These are phyloP conservation scores for Xestia c-nigrum DNA, from an alignment of 2,888 invertebrate genomes.

Conservation along the genomic window DNA sequence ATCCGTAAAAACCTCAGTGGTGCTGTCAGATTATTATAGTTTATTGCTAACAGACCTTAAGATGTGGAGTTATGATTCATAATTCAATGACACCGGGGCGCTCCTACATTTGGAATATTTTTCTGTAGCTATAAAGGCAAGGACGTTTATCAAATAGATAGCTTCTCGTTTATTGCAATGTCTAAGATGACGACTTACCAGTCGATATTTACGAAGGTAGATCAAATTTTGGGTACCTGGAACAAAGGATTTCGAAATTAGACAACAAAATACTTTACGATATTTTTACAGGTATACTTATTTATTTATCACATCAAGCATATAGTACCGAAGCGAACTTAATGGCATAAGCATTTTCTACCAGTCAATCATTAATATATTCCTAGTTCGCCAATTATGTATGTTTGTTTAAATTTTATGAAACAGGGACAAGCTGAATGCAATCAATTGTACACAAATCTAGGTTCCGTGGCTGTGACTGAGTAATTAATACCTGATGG, in stretches of 20 bases:
- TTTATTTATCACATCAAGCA: too few relatives aligned
- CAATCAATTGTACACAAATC: neutral
- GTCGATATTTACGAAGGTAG: neutral
- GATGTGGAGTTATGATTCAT: constrained; percentile 9
- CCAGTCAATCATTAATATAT: too few relatives aligned
- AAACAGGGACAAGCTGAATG: neutral
- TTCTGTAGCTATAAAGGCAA: neutral
- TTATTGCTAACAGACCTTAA: neutral
- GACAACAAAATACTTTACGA: neutral
- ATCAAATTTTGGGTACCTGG: neutral
- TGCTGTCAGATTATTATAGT: neutral
- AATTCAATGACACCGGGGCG: neutral
- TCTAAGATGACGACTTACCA: constrained; percentile 10
- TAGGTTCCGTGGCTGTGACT: neutral
- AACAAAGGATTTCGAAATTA: neutral
- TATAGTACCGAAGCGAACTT: too few relatives aligned
- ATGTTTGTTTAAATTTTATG: neutral
- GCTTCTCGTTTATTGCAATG: neutral
- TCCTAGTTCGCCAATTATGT: too few relatives aligned
- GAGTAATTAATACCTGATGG: neutral
- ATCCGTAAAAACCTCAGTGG: constrained; percentile 11
- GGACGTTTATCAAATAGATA: constrained; percentile 24
- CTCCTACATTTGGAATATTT: constrained; percentile 16
- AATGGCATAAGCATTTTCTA: too few relatives aligned
- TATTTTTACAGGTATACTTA: neutral